Percentiles rank a stretch among this genome's conserved stretches.
Evolutionary conservation across 2,113 vertebrate genomes (phyloP).

Genomic region (Echinops telfairi): DNA sequence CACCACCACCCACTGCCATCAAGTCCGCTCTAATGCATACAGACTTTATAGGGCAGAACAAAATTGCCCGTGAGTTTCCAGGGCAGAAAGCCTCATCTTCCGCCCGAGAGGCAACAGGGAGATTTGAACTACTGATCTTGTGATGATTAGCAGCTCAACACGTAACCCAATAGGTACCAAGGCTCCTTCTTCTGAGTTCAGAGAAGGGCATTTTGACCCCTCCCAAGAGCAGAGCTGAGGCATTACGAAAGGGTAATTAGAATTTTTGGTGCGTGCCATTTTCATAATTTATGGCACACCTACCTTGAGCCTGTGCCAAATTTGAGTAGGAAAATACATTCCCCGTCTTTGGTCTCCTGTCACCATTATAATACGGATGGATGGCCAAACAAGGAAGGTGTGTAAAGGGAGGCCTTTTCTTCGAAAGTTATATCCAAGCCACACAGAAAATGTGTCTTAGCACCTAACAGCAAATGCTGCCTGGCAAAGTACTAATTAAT

Average conservation of each 20-base stretch:
- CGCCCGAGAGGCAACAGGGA: no score
- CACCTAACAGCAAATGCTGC: accelerated
- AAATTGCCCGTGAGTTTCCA: no score
- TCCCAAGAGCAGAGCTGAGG: background rate
- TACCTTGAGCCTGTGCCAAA: background rate
- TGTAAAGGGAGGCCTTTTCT: background rate
- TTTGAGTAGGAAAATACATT: constrained; percentile 68
- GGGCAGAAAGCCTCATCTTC: no score
- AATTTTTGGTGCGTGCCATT: constrained; percentile 52
- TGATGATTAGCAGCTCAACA: no score
- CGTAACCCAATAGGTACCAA: no score
- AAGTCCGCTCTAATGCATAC: no score
- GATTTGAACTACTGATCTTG: no score
- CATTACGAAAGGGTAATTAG: background rate
- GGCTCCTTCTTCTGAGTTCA: background rate
- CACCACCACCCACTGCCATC: no score
- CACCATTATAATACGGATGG: no score
- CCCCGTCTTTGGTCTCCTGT: background rate
- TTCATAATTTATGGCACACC: constrained; percentile 52
- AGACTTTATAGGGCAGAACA: no score
- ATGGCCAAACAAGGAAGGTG: background rate
- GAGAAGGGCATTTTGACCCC: background rate
- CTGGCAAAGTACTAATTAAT: background rate
- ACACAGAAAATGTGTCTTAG: background rate
- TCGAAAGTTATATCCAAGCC: background rate